Conservation (phyloP, 2,888 invertebrate species). For the Xylota sylvarum region DNA sequence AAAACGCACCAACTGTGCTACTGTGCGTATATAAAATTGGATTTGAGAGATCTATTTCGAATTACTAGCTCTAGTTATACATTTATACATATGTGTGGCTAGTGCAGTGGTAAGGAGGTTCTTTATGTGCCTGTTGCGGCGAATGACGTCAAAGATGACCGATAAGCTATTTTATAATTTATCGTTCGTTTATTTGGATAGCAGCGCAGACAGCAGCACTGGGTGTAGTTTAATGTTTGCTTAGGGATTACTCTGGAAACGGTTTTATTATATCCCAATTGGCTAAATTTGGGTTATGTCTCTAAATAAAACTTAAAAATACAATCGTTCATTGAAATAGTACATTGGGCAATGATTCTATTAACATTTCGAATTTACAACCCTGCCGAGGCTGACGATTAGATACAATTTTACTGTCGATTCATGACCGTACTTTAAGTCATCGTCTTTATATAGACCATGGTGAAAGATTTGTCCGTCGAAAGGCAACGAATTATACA, state of each 20-base stretch:
- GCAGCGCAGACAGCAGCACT: slow-evolving; percentile 1
- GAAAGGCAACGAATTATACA: not conserved
- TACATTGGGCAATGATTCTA: not conserved
- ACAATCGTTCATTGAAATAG: not conserved
- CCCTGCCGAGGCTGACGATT: not conserved
- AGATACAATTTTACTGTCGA: too few relatives aligned
- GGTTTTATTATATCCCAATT: slow-evolving; percentile 20
- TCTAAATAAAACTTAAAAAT: slow-evolving; percentile 21
- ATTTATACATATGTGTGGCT: not conserved
- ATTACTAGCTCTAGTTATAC: not conserved
- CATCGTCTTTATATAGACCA: not conserved
- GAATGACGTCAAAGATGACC: slow-evolving; percentile 74
- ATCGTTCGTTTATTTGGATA: slow-evolving; percentile 58
- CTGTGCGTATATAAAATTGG: slow-evolving; percentile 44
- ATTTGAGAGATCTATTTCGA: slow-evolving; percentile 55
- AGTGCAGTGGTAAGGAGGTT: slow-evolving; percentile 36
- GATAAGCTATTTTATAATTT: slow-evolving; percentile 58
- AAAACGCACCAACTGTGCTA: slow-evolving; percentile 45
- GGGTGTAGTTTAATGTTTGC: slow-evolving; percentile 26
- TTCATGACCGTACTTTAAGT: not conserved
- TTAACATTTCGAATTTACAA: not conserved
- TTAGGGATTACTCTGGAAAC: not conserved
- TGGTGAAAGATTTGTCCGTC: not conserved
- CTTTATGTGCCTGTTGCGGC: slow-evolving; percentile 19
- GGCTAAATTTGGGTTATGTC: not conserved